phyloP scores from a whole-genome alignment of 2,113 vertebrate genomes.

The Toxotes chatareus region DNA sequence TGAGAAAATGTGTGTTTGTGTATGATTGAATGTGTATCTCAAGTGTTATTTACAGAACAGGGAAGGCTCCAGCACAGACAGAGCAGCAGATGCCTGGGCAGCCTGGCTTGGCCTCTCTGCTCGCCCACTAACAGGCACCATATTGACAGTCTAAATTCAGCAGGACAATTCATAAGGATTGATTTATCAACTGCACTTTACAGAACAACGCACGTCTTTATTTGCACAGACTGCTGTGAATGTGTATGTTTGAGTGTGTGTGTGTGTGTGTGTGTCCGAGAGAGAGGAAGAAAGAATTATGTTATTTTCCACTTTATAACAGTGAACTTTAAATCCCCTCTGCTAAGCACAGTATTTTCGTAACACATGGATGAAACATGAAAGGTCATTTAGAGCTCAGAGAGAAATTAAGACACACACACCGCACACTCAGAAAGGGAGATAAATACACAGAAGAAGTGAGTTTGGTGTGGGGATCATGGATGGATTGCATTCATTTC shows the following conservation, averaged over 20 bases:
- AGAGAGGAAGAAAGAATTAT: background rate
- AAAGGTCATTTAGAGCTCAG: conserved; percentile 46
- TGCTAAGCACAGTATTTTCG: conserved; percentile 24
- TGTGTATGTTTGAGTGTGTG: too few species aligned
- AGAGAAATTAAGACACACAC: conserved; percentile 22
- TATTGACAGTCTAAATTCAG: conserved; percentile 54
- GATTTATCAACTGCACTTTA: conserved; percentile 41
- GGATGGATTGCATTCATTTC: conserved; percentile 46
- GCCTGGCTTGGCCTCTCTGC: conserved; percentile 46
- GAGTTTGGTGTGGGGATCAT: conserved; percentile 4
- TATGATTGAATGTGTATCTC: conserved; percentile 17
- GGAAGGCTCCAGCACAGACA: conserved; percentile 43
- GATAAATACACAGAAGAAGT: conserved; percentile 17
- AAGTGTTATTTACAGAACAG: conserved; percentile 45
- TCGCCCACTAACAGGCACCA: conserved; percentile 48
- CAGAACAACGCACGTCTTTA: conserved; percentile 17
- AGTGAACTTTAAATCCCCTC: conserved; percentile 21
- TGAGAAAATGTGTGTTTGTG: conserved; percentile 18
- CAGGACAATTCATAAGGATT: conserved; percentile 30
- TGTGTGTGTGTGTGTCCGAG: background rate
- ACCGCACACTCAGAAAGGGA: background rate
- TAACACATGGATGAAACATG: conserved; percentile 32
- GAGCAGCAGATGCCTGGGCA: conserved; percentile 56
- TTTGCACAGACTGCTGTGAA: background rate
- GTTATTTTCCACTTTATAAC: conserved; percentile 33